A percentile compares a stretch with the other conserved stretches of the same genome.
These are phyloP conservation scores for Entomyzon cyanotis DNA, from an alignment of 2,113 vertebrate species.

Conservation along the genomic window DNA sequence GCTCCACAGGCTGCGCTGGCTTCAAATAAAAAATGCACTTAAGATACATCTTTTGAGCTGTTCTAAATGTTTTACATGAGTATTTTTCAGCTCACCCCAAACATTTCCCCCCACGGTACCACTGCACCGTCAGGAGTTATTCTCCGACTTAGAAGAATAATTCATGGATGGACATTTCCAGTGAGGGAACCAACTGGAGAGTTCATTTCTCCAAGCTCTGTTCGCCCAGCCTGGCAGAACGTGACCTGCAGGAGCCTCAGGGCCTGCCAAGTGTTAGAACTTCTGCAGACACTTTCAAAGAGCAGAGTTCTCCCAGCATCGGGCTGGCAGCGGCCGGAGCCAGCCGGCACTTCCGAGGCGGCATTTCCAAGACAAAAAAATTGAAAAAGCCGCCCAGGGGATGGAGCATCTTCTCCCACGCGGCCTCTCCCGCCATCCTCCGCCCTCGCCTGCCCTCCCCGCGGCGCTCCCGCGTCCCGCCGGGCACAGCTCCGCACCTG, in stretches of 20 bases:
- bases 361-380: neutral
- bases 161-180: neutral
- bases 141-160: neutral
- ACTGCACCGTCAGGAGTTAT: neutral
- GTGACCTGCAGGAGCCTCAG: neutral
- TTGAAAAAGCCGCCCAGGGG: neutral
- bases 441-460: neutral
- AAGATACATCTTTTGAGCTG: neutral
- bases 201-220: neutral
- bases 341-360: neutral
- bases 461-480: neutral
- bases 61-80: rapidly evolving
- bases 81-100: neutral
- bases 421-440: neutral
- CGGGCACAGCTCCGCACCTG: neutral
- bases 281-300: neutral
- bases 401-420: neutral
- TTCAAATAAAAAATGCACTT: neutral
- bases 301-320: neutral
- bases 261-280: neutral
- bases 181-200: neutral
- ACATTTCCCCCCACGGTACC: rapidly evolving
- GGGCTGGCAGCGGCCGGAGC: neutral
- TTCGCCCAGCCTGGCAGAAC: neutral
- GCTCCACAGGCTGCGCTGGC: neutral